Conservation (phyloP, 2,888 invertebrate species). For the Liodrosophila aerea region DNA sequence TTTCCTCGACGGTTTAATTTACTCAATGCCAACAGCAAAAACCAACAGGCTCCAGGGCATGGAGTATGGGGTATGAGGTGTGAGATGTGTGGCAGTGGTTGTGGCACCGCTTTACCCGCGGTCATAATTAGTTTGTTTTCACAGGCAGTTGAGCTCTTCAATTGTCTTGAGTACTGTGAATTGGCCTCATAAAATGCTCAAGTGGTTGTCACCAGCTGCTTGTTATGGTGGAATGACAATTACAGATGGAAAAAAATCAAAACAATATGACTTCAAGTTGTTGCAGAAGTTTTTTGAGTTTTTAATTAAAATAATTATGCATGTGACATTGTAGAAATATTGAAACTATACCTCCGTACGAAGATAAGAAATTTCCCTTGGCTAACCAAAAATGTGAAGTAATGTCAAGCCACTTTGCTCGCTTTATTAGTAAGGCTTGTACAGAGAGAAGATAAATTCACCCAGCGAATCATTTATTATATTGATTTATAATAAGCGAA, state of each 20-base stretch:
- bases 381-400: too few species aligned
- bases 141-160: slow-evolving; percentile 67
- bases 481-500: too few species aligned
- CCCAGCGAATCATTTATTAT: too few species aligned
- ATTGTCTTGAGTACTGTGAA: slow-evolving; percentile 50
- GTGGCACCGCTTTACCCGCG: slow-evolving; percentile 50
- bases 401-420: too few species aligned
- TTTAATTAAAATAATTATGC: not conserved
- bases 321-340: too few species aligned
- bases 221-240: slow-evolving; percentile 33
- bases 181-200: slow-evolving; percentile 42
- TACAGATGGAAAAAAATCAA: too few species aligned
- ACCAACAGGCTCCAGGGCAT: not conserved
- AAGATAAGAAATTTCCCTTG: too few species aligned
- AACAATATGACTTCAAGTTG: too few species aligned
- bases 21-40: slow-evolving; percentile 43
- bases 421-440: too few species aligned
- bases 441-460: too few species aligned
- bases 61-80: not conserved
- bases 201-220: slow-evolving; percentile 46
- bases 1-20: slow-evolving; percentile 63
- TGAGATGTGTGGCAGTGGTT: slow-evolving; percentile 9
- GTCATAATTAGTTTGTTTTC: slow-evolving; percentile 75
- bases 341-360: too few species aligned
- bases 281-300: too few species aligned